These are phyloP conservation scores for Cryptocephalus primarius DNA, from an alignment of 2,888 invertebrate genomes.

Conservation along the genomic window DNA sequence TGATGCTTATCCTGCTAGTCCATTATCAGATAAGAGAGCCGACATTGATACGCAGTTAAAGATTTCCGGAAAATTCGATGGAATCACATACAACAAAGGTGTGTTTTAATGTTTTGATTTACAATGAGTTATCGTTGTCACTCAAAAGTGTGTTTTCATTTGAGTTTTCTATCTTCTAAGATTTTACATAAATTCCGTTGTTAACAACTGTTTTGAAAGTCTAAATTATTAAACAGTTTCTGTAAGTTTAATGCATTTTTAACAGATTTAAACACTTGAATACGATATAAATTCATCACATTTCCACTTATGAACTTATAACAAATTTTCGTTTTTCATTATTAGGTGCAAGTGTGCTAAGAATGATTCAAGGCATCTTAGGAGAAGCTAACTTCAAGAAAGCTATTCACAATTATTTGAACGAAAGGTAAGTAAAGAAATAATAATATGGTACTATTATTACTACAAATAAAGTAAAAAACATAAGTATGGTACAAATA, in stretches of 20 bases:
- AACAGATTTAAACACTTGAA: too few species aligned
- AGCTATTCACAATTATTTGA: slow-evolving; percentile 46
- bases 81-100: slow-evolving; percentile 54
- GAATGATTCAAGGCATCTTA: slow-evolving; percentile 54
- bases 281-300: too few species aligned
- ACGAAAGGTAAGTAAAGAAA: slow-evolving; percentile 35
- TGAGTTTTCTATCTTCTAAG: too few species aligned
- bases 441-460: too few species aligned
- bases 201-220: too few species aligned
- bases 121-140: too few species aligned
- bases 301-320: too few species aligned
- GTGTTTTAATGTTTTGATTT: slow-evolving; percentile 1
- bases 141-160: too few species aligned
- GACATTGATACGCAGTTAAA: slow-evolving; percentile 41
- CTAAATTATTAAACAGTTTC: too few species aligned
- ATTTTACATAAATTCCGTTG: too few species aligned
- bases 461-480: too few species aligned
- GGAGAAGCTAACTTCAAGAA: slow-evolving; percentile 41
- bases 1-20: slow-evolving; percentile 26
- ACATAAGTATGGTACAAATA: slow-evolving; percentile 24
- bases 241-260: too few species aligned
- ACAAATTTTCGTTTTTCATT: not conserved
- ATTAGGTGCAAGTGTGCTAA: slow-evolving; percentile 30
- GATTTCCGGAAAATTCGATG: slow-evolving; percentile 45
- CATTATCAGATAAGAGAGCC: slow-evolving; percentile 40